Percentiles rank a stretch among this genome's conserved stretches.
Conservation (phyloP, 2,888 invertebrate species). For the Endomychus coccineus region DNA sequence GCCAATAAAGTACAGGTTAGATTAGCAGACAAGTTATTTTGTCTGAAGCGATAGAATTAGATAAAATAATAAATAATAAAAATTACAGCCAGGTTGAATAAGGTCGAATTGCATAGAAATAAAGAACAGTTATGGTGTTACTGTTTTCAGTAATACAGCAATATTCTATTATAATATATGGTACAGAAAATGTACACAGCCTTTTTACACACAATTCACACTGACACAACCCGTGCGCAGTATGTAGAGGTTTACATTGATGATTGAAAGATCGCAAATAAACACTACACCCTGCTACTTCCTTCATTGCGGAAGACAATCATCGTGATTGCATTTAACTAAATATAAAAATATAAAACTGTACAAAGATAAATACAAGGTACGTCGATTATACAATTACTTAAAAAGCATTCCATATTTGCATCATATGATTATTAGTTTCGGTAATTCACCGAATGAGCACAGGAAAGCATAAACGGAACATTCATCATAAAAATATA, state of each 20-base stretch:
- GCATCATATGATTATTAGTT: constrained; percentile 14
- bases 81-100: constrained; percentile 15
- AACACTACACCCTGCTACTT: constrained; percentile 45
- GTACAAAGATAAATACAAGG: constrained; percentile 42
- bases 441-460: constrained; percentile 32
- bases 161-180: constrained; percentile 16
- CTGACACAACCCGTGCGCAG: constrained; percentile 43
- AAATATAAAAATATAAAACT: constrained; percentile 47
- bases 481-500: constrained; percentile 39
- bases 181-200: constrained; percentile 41
- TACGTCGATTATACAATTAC: constrained; percentile 45
- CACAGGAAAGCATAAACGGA: constrained; percentile 39
- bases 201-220: constrained; percentile 46
- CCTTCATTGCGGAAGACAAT: constrained; percentile 45
- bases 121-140: constrained; percentile 9
- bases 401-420: constrained; percentile 39
- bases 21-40: no score
- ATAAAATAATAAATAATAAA: constrained; percentile 12
- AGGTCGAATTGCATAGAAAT: constrained; percentile 12
- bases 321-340: constrained; percentile 45
- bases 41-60: constrained; percentile 15
- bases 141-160: constrained; percentile 15
- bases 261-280: constrained; percentile 46
- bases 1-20: no score
- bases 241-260: constrained; percentile 42